These are phyloP conservation scores for Dasypus novemcinctus DNA, from an alignment of 2,113 vertebrate species.

Conservation along the genomic window DNA sequence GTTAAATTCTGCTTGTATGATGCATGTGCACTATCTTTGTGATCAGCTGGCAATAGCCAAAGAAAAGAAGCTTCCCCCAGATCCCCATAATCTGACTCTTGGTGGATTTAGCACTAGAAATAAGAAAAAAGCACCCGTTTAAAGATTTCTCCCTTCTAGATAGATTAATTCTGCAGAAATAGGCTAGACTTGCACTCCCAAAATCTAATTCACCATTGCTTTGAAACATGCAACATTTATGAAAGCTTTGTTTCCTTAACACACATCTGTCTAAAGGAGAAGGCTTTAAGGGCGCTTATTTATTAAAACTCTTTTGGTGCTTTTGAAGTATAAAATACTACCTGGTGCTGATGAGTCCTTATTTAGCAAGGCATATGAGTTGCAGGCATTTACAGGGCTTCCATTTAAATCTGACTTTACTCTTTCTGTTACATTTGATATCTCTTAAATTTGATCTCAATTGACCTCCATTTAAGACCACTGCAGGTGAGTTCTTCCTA, in stretches of 20 bases:
- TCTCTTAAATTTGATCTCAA: not conserved
- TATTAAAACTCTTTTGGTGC: not conserved
- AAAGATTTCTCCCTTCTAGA: not conserved
- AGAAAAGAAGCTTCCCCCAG: not conserved
- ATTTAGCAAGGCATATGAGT: not conserved
- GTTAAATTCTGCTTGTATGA: not conserved
- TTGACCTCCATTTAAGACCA: not conserved
- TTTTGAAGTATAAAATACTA: not conserved
- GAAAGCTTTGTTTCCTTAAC: not conserved
- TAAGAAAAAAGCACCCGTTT: not conserved
- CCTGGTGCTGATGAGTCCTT: not conserved
- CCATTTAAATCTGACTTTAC: not conserved
- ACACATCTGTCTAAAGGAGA: not conserved
- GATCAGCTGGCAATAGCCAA: not conserved
- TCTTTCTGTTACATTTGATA: not conserved
- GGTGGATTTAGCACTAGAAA: not conserved
- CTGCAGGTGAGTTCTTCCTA: not conserved
- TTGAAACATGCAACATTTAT: constrained; percentile 9
- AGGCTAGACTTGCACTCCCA: not conserved
- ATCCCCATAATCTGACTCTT: not conserved
- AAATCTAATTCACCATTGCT: not conserved
- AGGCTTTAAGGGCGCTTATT: not conserved
- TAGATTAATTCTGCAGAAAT: not conserved
- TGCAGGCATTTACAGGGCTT: not conserved
- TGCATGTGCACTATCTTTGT: not conserved